Base-by-base conservation (phyloP, 2,113 vertebrate species). In the Calidris pugnax region DNA sequence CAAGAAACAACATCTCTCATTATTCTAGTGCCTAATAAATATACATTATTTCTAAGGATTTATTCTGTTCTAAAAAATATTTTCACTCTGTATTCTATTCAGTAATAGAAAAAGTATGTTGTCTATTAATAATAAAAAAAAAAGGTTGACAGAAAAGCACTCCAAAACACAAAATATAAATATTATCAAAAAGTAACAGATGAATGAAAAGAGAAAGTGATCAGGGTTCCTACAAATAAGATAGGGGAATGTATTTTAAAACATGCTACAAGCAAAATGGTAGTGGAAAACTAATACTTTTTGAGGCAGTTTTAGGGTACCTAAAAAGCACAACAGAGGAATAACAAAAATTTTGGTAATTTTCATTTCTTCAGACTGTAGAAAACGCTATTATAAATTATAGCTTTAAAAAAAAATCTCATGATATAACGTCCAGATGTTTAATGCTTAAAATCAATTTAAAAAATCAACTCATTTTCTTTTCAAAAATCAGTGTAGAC, bases 361-460 rank as follows among this genome's bases (percentile, higher is more conserved):
- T 71, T 88, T 85, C 12, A 33, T 91, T 78, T 71, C 48, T 72
- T 22, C 10, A 48, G 26, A 35, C 19, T 72, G 59, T 37, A 53
- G 35, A 75, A 74, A 67, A 4, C 33, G 14, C 47, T 73, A 41
- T 35, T 75, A 55, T 56, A 91, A 83, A 68, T 66, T 86, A 55
- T 53, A 83, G 12, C 32, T 93, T 91, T 8, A 74, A 92, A 43
- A 74, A 60, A 74, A 60, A 32, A n/a, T n/a, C 21, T 57, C 0
- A 0, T 75, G 5, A 53, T 90, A 81, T 17, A 59, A 37, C 41
- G 27, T 80, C 79, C 93, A 89, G 74, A 80, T 90, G 20, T 96
- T 97, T 97, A 90, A 74, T 85, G 51, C 60, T 82, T 55, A 78
- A 95, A 87, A 90, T 78, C 67, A 84, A 64, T 62, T 67, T 23